Evolutionary conservation across 2,797 vertebrate genomes (phyloP).

Genomic region (Spea hammondii): DNA sequence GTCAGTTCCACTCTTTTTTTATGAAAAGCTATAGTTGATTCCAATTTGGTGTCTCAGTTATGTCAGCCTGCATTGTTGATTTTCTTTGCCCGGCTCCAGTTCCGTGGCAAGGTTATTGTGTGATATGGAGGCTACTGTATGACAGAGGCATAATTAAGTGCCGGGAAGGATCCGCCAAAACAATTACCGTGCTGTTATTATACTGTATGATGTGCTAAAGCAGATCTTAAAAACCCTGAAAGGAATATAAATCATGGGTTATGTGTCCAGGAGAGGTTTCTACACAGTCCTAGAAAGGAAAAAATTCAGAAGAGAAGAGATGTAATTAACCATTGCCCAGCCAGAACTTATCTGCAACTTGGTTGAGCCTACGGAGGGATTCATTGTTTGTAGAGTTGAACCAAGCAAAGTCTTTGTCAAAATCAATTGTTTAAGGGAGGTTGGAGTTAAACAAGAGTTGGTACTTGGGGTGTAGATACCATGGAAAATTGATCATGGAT

Average conservation of each 20-base stretch:
- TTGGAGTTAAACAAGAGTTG: no score
- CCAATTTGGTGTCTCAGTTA: slow-evolving; percentile 26
- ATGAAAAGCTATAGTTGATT: slow-evolving; percentile 13
- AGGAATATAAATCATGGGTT: slow-evolving; percentile 45
- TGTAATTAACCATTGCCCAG: slow-evolving; percentile 16
- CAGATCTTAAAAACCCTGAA: slow-evolving; percentile 47
- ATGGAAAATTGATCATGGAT: no score
- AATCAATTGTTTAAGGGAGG: no score
- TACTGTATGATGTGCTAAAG: slow-evolving; percentile 50
- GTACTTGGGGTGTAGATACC: no score
- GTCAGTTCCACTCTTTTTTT: background rate
- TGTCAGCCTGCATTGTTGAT: slow-evolving; percentile 35
- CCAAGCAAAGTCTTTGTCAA: no score
- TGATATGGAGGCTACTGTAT: slow-evolving; percentile 39
- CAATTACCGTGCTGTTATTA: slow-evolving; percentile 51
- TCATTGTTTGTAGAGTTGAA: no score
- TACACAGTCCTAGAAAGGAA: background rate
- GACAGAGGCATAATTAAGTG: slow-evolving; percentile 50
- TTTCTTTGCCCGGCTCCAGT: slow-evolving; percentile 15
- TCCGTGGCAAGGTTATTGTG: slow-evolving; percentile 45
- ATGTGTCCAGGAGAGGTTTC: slow-evolving; percentile 12
- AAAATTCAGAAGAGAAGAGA: background rate
- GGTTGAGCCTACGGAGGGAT: no score
- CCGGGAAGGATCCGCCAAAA: slow-evolving; percentile 47
- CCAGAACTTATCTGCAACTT: no score